A percentile compares a stretch with the other conserved stretches of the same genome.
Conservation (phyloP, 2,797 vertebrate species). For the Syncerus caffer region DNA sequence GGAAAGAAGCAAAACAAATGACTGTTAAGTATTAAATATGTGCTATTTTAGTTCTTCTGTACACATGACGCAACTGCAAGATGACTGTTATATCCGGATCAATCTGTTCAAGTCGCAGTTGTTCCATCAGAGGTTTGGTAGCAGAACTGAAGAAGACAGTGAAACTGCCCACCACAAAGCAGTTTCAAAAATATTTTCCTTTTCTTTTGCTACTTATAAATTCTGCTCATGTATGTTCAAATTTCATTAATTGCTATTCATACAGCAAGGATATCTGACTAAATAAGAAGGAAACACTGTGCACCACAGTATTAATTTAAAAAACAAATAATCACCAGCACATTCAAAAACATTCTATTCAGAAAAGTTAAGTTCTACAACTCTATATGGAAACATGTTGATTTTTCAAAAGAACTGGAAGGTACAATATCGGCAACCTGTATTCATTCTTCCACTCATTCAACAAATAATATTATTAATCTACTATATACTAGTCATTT, state of each 20-base stretch:
- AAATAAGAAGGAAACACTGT: neutral
- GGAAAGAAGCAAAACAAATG: constrained; percentile 38
- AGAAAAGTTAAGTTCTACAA: constrained; percentile 11
- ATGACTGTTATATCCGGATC: neutral
- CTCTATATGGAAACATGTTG: neutral
- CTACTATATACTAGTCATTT: neutral
- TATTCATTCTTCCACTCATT: neutral
- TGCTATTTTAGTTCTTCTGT: neutral
- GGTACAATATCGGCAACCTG: neutral
- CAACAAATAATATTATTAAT: neutral
- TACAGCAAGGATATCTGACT: neutral
- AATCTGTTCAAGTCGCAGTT: neutral
- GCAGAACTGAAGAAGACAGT: neutral
- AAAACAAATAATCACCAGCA: constrained; percentile 21
- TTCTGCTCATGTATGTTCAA: neutral
- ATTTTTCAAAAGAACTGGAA: neutral
- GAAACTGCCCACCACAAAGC: neutral
- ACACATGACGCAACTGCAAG: neutral
- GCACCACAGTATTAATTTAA: constrained; percentile 39
- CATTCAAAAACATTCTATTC: constrained; percentile 24
- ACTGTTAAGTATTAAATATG: neutral
- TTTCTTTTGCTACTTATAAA: constrained; percentile 7
- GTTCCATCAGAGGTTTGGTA: neutral
- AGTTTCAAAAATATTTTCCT: constrained; percentile 12
- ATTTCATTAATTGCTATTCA: constrained; percentile 38